These are phyloP conservation scores for Pasiphila rectangulata DNA, from an alignment of 2,888 invertebrate species.

Conservation along the genomic window DNA sequence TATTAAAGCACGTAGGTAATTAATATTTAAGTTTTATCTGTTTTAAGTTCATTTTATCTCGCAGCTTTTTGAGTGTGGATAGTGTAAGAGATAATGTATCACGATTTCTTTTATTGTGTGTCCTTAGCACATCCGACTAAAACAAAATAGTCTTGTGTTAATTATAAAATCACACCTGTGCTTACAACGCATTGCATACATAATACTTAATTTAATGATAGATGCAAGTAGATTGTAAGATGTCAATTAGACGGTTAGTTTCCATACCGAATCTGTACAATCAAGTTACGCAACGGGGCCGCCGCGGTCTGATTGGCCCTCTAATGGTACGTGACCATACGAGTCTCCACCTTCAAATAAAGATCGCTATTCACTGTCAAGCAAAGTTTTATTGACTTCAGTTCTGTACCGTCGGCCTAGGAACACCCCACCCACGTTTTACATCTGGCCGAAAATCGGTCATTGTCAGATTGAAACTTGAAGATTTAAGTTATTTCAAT, in stretches of 20 bases:
- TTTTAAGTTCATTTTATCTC: constrained; percentile 9
- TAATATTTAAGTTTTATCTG: not conserved
- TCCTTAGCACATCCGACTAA: constrained; percentile 34
- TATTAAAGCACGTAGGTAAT: not conserved
- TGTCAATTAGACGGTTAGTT: not conserved
- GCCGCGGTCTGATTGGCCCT: constrained; percentile 50
- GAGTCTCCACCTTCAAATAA: constrained; percentile 7
- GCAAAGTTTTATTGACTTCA: no score
- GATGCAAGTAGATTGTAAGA: no score
- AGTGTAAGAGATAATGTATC: constrained; percentile 36
- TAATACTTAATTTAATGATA: no score
- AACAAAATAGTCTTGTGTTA: no score
- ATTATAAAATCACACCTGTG: no score
- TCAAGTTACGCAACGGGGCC: constrained; percentile 60
- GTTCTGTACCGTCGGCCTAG: no score
- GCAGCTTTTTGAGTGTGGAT: constrained; percentile 6
- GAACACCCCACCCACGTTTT: no score
- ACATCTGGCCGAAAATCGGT: no score
- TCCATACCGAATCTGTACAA: constrained; percentile 9
- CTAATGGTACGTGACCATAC: constrained; percentile 45
- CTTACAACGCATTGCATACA: no score
- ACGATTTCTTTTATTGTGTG: constrained; percentile 38
- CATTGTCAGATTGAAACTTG: no score
- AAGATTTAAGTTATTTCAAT: no score
- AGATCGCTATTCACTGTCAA: constrained; percentile 1